Base-by-base conservation (phyloP, 2,888 invertebrate genomes). In the Microplitis deprimator region DNA sequence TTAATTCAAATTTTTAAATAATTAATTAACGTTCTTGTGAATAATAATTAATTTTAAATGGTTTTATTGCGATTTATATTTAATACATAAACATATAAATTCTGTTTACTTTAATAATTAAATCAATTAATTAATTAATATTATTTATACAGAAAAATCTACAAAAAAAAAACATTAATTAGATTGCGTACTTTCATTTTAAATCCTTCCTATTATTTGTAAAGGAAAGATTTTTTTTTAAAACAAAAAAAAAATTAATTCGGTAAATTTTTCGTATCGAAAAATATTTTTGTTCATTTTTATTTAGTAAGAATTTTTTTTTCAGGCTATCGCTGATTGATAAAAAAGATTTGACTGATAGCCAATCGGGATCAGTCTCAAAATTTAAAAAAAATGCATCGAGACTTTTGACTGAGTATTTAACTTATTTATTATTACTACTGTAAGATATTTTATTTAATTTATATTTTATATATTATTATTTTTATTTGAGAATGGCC, bases 401-500 rank as follows among this genome's bases (percentile, higher is more conserved):
- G 62, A 17, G 62, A 62, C 16, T 20, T 62, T 20, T 62, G 13
- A 59, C 59, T 16, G 16, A 20, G 62, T 16, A 62, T 62, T 62
- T 29, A 65, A 65, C 6, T 29, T 29, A 65, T 65, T 41, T 59
- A 16, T 62, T 39, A 8, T 70, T 41, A 39, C 60, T n/a, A 20
- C 40, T 16, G n/a, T 70, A 38, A 61, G 38, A 8, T 17, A 29
- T 39, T 70, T 39, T 17, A 17, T 62, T 7, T 62, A 20, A 2
- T n/a, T n/a, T 71, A 77, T 81, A 20, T 17, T n/a, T n/a, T 71
- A 77, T 81, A 83, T 86, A 77, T 84, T 83, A 72, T 86, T 83
- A 80, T 79, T 85, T 77, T 87, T 87, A 77, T 82, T 85, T 41
- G 87, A 87, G 77, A 89, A 89, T 73, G 89, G 87, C 89, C 90